Conservation (phyloP, 2,113 vertebrate species). For the Silurus glanis region DNA sequence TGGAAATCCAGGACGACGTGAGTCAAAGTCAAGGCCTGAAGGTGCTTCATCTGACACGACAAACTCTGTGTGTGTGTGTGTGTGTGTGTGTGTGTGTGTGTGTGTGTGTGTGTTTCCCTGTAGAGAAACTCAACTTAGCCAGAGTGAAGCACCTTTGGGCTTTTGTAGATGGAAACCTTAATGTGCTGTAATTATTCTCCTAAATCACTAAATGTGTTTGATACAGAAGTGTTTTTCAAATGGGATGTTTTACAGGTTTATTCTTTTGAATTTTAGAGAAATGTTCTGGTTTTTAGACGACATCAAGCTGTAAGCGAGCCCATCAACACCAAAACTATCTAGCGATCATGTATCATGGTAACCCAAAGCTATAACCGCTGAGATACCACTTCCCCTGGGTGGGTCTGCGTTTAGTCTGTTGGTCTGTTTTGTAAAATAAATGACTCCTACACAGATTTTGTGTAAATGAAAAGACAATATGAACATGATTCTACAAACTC, state of each 20-base stretch:
- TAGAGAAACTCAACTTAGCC: constrained; percentile 7
- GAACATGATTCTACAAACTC: not conserved
- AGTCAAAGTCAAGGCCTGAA: constrained; percentile 28
- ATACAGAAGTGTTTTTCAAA: not conserved
- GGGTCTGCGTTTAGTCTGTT: not conserved
- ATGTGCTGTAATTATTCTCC: constrained; percentile 32
- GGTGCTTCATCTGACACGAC: not conserved
- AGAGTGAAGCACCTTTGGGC: not conserved
- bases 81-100: too few species aligned
- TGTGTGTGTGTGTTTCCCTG: not conserved
- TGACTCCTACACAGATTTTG: not conserved
- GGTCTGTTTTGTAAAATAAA: not conserved
- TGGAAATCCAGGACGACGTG: constrained; percentile 20
- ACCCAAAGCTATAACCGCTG: too few species aligned
- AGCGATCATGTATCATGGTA: too few species aligned
- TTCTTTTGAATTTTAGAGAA: not conserved
- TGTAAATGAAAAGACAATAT: not conserved
- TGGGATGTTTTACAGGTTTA: not conserved
- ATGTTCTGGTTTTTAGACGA: too few species aligned
- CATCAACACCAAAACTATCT: too few species aligned
- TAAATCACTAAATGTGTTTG: constrained; percentile 6
- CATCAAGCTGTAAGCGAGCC: too few species aligned
- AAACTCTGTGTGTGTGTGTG: not conserved
- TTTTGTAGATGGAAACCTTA: constrained; percentile 10
- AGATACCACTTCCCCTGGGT: too few species aligned